phyloP scores from a whole-genome alignment of 2,888 invertebrate genomes.

The Laothoe populi region DNA sequence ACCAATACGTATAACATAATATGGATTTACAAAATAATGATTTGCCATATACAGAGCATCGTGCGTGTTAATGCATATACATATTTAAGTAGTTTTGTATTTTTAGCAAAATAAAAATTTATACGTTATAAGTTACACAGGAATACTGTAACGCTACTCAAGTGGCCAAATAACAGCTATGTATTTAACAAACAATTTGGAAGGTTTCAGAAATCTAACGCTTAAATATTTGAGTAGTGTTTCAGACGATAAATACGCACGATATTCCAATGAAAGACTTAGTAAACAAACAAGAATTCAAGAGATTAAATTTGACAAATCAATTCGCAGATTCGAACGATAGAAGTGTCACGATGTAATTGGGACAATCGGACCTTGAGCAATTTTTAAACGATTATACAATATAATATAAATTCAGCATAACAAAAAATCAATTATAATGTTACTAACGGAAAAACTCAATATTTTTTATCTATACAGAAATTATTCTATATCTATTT shows the following conservation, averaged over 20 bases:
- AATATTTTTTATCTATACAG: no score
- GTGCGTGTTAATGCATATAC: not conserved
- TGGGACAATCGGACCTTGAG: conserved; percentile 25
- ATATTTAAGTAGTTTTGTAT: not conserved
- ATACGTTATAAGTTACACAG: not conserved
- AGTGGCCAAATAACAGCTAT: no score
- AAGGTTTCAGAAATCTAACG: no score
- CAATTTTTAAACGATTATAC: conserved; percentile 15
- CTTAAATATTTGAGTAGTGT: no score
- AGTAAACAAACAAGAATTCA: no score
- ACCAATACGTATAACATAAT: conserved; percentile 3
- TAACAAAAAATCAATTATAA: not conserved
- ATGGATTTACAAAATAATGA: not conserved
- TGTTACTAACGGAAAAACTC: not conserved
- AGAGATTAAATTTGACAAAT: no score
- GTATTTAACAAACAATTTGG: no score
- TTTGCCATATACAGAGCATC: not conserved
- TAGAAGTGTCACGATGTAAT: not conserved
- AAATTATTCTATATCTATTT: not conserved
- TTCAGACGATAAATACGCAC: no score
- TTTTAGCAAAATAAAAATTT: not conserved
- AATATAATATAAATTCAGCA: no score
- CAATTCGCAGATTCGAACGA: not conserved
- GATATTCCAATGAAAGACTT: no score
- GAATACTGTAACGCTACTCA: no score